Conservation (phyloP, 2,888 invertebrate species). For the Amiota mariae region DNA sequence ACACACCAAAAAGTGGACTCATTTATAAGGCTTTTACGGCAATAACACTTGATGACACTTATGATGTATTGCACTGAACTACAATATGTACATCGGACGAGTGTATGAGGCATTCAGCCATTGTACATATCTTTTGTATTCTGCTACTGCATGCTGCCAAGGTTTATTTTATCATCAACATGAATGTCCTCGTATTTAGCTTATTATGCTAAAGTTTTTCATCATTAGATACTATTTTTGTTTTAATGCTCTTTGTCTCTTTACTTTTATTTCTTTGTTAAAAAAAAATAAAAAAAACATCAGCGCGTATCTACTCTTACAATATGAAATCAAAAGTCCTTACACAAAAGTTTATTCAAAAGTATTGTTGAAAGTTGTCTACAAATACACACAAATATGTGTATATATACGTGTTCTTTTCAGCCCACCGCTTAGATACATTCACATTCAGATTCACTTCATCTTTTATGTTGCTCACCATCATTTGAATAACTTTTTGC, state of each 20-base stretch:
- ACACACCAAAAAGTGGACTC: slow-evolving; percentile 59
- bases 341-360: slow-evolving; percentile 25
- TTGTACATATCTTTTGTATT: slow-evolving; percentile 13
- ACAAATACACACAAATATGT: slow-evolving; percentile 5
- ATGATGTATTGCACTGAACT: slow-evolving; percentile 53
- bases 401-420: not conserved
- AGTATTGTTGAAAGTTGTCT: slow-evolving; percentile 27
- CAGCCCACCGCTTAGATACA: not conserved
- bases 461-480: not conserved
- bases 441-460: not conserved
- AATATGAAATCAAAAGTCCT: not conserved
- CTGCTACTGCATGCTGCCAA: not conserved
- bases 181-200: slow-evolving; percentile 21
- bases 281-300: not conserved
- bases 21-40: slow-evolving; percentile 68
- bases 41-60: slow-evolving; percentile 67
- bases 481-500: not conserved
- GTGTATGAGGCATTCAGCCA: not conserved
- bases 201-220: slow-evolving; percentile 11
- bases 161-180: slow-evolving; percentile 5
- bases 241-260: not conserved
- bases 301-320: not conserved
- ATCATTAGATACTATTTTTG: slow-evolving; percentile 18
- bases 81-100: too few relatives aligned
- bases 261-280: too few relatives aligned